Evolutionary conservation across 2,797 vertebrate species (phyloP).

Genomic region (Neostethus bicornis): DNA sequence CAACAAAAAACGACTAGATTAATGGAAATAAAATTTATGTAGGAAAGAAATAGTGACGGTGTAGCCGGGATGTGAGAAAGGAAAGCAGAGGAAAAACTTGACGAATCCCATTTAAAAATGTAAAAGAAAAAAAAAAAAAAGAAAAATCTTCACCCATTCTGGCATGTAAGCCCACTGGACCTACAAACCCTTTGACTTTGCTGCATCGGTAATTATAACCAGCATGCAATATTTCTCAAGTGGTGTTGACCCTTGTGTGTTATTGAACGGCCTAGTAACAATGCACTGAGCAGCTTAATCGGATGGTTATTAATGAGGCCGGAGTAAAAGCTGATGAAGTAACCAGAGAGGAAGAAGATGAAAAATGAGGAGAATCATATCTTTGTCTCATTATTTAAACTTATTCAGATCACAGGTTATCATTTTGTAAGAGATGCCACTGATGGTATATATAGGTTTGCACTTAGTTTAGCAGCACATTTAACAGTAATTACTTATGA

Average conservation of each 20-base stretch:
- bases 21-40: conserved; percentile 36
- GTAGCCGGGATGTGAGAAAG: conserved; percentile 3
- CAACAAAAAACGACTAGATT: conserved; percentile 65
- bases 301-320: conserved; percentile 49
- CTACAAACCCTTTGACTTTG: conserved; percentile 64
- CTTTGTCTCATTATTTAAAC: conserved; percentile 14
- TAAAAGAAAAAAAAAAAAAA: too few relatives aligned
- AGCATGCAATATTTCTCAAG: conserved; percentile 56
- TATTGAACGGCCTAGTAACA: conserved; percentile 44
- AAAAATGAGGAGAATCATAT: neutral
- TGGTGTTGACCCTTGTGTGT: conserved; percentile 47
- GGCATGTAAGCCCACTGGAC: conserved; percentile 57
- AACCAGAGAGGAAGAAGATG: conserved; percentile 1
- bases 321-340: conserved; percentile 30
- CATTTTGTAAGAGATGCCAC: neutral
- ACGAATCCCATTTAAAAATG: conserved; percentile 63
- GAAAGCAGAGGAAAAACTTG: conserved; percentile 39
- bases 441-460: neutral
- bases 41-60: neutral
- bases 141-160: conserved; percentile 73
- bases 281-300: conserved; percentile 45
- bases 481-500: too few relatives aligned
- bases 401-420: conserved; percentile 9
- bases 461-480: too few relatives aligned
- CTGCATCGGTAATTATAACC: conserved; percentile 57